Evolutionary conservation across 2,113 vertebrate genomes (phyloP), one percentile per base, ranked within the genome.

Genomic region (Gymnobelideus leadbeateri): DNA sequence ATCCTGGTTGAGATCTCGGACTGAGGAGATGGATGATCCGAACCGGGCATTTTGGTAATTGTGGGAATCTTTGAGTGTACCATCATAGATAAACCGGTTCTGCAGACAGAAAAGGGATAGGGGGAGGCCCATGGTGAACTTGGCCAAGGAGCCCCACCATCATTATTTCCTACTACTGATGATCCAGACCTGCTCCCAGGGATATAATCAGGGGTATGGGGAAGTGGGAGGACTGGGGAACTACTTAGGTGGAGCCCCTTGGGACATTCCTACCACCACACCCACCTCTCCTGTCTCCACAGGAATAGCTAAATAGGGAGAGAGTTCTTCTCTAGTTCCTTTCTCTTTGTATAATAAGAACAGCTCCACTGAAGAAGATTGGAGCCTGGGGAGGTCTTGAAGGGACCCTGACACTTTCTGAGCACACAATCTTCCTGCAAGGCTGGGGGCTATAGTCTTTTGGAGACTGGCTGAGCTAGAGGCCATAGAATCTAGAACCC

Each of bases 1-100:
- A 31, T 99, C 99, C 2, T 99, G 99, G 28, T 99, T 99, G 95
- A 99, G 99, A 96, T 99, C 99, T 0, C 98, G 99, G 3, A 99
- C 99, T 0, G 99, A 99, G 1, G 99, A 99, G 0, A 99, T 99
- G 90, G 99, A 99, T 5, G 99, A 99, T 6, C 99, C 99, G 0
- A 99, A 99, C 0, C 99, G 99, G 84, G 99, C 99, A 0, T 99
- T 99, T 98, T 99, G 99, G 93, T 99, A 99, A 8, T 98, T 98
- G 47, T 99, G 99, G 25, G 98, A 98, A 43, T 99, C 99, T 96
- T 98, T 94, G 19, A 99, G 98, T 0, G 98, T 97, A 2, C 99
- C 99, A 0, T 99, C 99, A 91, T 98, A 98, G 93, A 99, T 25
- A 3, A 99, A 99, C 92, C 46, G 98, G 25, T 97, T 98, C 99